Evolutionary conservation across 1,140 invertebrate species (phyloP).

Genomic region (Hypsibius dujardini): DNA sequence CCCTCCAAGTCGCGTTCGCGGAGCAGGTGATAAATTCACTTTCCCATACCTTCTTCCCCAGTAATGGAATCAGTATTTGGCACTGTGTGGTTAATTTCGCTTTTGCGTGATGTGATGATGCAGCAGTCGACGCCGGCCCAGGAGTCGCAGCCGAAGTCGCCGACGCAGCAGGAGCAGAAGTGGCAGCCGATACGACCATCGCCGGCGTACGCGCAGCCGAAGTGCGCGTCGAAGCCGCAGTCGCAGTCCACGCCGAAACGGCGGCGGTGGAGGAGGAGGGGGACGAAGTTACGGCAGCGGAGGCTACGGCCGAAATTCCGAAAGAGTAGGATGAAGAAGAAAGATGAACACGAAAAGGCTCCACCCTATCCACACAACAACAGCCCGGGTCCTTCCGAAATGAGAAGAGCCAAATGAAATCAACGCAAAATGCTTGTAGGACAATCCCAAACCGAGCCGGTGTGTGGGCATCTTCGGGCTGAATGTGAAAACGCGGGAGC

Average conservation of each 20-base stretch:
- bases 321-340: background rate
- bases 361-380: no score
- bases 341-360: background rate
- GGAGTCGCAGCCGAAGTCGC: no score
- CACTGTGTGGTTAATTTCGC: no score
- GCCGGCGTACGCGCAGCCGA: background rate
- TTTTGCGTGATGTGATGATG: no score
- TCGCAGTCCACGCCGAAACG: background rate
- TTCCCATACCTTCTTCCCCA: no score
- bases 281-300: background rate
- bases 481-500: slow-evolving; percentile 74
- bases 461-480: slow-evolving; percentile 87
- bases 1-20: no score
- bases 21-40: no score
- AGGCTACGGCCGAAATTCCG: background rate
- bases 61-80: no score
- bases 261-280: background rate
- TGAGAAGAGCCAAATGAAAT: no score
- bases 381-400: no score
- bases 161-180: no score
- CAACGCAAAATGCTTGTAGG: slow-evolving; percentile 31
- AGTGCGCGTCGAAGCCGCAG: background rate
- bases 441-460: slow-evolving; percentile 65
- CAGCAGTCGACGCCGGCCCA: no score
- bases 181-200: background rate